A percentile compares a stretch with the other conserved stretches of the same genome.
Evolutionary conservation across 2,797 vertebrate genomes (phyloP).

Genomic region (Lindbergichthys nudifrons): DNA sequence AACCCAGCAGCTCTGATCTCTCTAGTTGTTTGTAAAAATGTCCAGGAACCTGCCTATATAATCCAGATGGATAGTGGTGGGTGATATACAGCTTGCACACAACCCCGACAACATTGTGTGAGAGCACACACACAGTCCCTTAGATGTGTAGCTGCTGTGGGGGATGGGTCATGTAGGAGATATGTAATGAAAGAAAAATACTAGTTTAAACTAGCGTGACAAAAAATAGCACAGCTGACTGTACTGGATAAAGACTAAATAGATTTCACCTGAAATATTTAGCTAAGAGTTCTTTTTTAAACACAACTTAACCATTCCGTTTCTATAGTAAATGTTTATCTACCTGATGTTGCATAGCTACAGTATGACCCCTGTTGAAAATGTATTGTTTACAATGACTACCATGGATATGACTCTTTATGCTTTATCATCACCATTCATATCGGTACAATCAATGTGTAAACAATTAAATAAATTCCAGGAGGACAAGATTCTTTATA

Average conservation of each 20-base stretch:
- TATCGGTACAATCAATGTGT: no score
- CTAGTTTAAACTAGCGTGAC: slow-evolving; percentile 33
- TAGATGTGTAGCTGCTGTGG: slow-evolving; percentile 32
- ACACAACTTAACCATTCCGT: neutral
- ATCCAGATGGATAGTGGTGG: slow-evolving; percentile 59
- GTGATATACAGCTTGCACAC: slow-evolving; percentile 62
- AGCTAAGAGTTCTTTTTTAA: no score
- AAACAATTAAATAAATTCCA: no score
- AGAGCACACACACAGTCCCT: slow-evolving; percentile 33
- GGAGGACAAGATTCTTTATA: no score
- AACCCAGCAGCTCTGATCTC: slow-evolving; percentile 41
- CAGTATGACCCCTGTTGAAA: no score
- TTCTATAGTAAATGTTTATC: neutral
- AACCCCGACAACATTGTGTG: slow-evolving; percentile 42
- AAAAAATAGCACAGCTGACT: slow-evolving; percentile 5
- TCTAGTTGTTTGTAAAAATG: slow-evolving; percentile 42
- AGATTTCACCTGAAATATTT: neutral
- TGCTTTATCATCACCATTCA: no score
- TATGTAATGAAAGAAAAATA: slow-evolving; percentile 50
- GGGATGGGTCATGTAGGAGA: slow-evolving; percentile 38
- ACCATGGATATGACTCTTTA: no score
- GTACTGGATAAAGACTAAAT: neutral
- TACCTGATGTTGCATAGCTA: neutral
- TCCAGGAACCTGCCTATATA: slow-evolving; percentile 55
- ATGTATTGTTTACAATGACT: no score